Evolutionary conservation across 92 coral and sea anemone genomes (phyloP), one percentile per base, ranked within the genome.

Genomic region (Zoanthus sociatus): DNA sequence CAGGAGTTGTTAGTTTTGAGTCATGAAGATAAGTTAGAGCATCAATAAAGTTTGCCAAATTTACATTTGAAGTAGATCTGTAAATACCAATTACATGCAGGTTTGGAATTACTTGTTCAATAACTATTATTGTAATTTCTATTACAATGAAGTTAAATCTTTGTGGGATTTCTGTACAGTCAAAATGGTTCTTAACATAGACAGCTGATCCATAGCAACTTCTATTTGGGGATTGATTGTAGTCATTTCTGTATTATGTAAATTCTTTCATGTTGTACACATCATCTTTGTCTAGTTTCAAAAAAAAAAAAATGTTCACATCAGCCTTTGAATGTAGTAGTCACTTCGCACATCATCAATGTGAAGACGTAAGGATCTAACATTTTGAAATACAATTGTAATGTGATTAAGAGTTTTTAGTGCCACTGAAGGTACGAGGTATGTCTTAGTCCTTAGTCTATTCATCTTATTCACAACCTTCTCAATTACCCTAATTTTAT

Each of bases 1-100:
- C 4, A 61, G 69, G 47, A 37, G 18, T 70, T 66, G 85, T 45
- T n/a, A 81, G 50, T 20, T 32, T 53, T 68, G 73, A 18, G 44
- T 76, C 68, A 60, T 86, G 87, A 83, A 90, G 86, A 78, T 92
- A 17, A 17, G n/a, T 63, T 63, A 63, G 26, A 63, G 69, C 69
- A 63, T 63, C 26, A 2, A 63, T 17, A 5, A 63, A 16, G 0
- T 4, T 16, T 17, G 69, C 0, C 26, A 63, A 17, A 17, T 63
- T 63, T 2, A 63, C 69, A 63, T 16, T 63, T 16, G 87, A 15
- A 37, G 18, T 90, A 7, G 95, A 93, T 5, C 90, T 86, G 64
- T 93, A 90, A 55, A 93, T 90, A 16, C 95, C 92, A 76, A 90
- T 64, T 9, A 93, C 47, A 79, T 93, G 94, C 20, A 93, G 47